These are phyloP conservation scores for Anagyrus pseudococci DNA, from an alignment of 2,888 invertebrate species.

Conservation along the genomic window DNA sequence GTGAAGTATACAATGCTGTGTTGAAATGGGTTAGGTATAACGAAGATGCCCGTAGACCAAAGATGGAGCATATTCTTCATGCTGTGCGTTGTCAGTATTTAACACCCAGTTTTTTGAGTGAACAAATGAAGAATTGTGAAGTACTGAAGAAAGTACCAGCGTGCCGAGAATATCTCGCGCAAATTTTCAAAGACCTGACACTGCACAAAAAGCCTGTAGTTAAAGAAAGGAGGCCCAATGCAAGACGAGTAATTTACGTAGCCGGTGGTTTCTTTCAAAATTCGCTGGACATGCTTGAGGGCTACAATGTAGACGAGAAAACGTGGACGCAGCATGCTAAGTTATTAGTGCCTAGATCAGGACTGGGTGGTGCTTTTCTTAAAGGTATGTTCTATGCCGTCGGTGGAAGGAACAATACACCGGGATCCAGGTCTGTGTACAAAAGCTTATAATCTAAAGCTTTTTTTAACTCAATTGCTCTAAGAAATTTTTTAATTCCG, in stretches of 20 bases:
- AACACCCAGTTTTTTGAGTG: slow-evolving; percentile 87
- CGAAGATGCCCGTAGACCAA: slow-evolving; percentile 80
- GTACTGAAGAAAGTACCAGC: slow-evolving; percentile 87
- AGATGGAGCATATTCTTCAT: slow-evolving; percentile 86
- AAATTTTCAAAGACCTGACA: slow-evolving; percentile 90
- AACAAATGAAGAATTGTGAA: slow-evolving; percentile 90
- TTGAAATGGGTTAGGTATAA: slow-evolving; percentile 91
- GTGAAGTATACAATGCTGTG: slow-evolving; percentile 91
- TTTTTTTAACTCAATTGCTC: slow-evolving; percentile 5
- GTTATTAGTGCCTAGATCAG: slow-evolving; percentile 87
- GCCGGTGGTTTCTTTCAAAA: slow-evolving; percentile 89
- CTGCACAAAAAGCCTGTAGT: slow-evolving; percentile 86
- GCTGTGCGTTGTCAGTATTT: slow-evolving; percentile 92
- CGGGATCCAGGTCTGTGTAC: slow-evolving; percentile 70
- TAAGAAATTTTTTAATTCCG: slow-evolving; percentile 5
- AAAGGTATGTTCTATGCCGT: slow-evolving; percentile 91
- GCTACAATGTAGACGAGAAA: slow-evolving; percentile 85
- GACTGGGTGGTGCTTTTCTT: slow-evolving; percentile 84
- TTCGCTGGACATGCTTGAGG: slow-evolving; percentile 86
- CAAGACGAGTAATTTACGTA: slow-evolving; percentile 88
- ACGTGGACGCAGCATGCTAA: slow-evolving; percentile 83
- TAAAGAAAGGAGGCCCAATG: slow-evolving; percentile 85
- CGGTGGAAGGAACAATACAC: slow-evolving; percentile 90
- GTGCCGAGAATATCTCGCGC: slow-evolving; percentile 87
- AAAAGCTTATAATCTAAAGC: slow-evolving; percentile 4